Evolutionary conservation across 2,113 vertebrate genomes (phyloP).

Genomic region (Speoplatyrhinus poulsoni): DNA sequence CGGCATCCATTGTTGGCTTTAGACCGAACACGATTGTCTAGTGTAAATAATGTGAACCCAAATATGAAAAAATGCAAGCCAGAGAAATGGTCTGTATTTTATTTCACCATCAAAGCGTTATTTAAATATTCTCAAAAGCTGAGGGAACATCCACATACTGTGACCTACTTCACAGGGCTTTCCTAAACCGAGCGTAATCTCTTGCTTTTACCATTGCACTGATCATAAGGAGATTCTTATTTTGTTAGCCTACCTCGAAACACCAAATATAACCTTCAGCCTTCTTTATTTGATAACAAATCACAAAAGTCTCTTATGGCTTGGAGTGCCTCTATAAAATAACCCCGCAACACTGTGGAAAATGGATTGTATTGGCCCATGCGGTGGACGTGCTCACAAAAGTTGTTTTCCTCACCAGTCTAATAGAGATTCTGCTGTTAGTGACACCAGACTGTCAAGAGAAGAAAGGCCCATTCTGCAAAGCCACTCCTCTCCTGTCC

Average conservation of each 20-base stretch:
- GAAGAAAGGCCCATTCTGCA: conserved; percentile 16
- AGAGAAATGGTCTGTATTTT: not conserved
- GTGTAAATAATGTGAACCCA: too few relatives aligned
- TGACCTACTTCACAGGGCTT: not conserved
- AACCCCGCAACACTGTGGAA: conserved; percentile 13
- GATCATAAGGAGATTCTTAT: not conserved
- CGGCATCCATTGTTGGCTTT: too few relatives aligned
- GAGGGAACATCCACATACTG: not conserved
- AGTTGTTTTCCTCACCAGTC: conserved; percentile 45
- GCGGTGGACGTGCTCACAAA: conserved; percentile 46
- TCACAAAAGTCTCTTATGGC: conserved; percentile 8
- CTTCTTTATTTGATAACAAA: conserved; percentile 24
- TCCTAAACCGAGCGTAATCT: not conserved
- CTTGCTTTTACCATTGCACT: not conserved
- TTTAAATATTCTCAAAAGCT: not conserved
- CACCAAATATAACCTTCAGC: conserved; percentile 4
- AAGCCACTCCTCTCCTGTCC: conserved; percentile 38
- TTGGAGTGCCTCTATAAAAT: conserved; percentile 10
- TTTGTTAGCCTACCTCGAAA: not conserved
- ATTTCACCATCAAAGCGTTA: not conserved
- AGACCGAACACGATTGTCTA: too few relatives aligned
- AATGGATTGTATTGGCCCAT: conserved; percentile 36
- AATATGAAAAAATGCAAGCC: too few relatives aligned
- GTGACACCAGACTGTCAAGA: conserved; percentile 49
- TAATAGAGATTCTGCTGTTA: conserved; percentile 60